phyloP scores from a whole-genome alignment of 2,888 invertebrate genomes.

The Odontocerum albicorne region DNA sequence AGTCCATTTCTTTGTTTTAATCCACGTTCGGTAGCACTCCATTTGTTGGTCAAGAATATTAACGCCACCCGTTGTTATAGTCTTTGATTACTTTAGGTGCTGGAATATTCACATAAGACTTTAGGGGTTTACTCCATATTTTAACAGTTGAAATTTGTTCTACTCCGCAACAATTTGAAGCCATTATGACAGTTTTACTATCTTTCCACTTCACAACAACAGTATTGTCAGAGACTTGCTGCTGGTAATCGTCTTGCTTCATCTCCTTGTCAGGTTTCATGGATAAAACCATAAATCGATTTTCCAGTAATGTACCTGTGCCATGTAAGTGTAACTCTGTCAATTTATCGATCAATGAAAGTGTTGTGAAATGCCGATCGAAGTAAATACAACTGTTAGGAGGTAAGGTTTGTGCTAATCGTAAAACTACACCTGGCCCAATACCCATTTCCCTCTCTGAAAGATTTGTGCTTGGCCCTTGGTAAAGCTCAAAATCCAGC shows the following conservation, averaged over 20 bases:
- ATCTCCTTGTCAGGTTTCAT: no score
- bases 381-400: constrained; percentile 24
- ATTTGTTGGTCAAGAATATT: constrained; percentile 38
- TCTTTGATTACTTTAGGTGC: constrained; percentile 33
- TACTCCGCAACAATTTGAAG: constrained; percentile 33
- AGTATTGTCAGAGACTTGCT: no score
- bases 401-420: constrained; percentile 27
- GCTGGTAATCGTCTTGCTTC: no score
- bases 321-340: constrained; percentile 5
- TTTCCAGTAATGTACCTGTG: constrained; percentile 25
- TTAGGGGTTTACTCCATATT: constrained; percentile 35
- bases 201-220: constrained; percentile 36
- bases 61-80: constrained; percentile 38
- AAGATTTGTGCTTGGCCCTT: constrained; percentile 1
- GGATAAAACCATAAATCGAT: no score
- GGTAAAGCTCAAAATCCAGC: constrained; percentile 1
- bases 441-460: constrained; percentile 10
- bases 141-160: constrained; percentile 19
- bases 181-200: constrained; percentile 35
- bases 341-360: constrained; percentile 14
- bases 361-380: constrained; percentile 25
- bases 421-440: constrained; percentile 30
- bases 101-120: constrained; percentile 32
- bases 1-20: constrained; percentile 41
- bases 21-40: constrained; percentile 39